Evolutionary conservation across 2,888 invertebrate genomes (phyloP), one percentile per base, ranked within the genome.

Genomic region (Phengaris alcon): DNA sequence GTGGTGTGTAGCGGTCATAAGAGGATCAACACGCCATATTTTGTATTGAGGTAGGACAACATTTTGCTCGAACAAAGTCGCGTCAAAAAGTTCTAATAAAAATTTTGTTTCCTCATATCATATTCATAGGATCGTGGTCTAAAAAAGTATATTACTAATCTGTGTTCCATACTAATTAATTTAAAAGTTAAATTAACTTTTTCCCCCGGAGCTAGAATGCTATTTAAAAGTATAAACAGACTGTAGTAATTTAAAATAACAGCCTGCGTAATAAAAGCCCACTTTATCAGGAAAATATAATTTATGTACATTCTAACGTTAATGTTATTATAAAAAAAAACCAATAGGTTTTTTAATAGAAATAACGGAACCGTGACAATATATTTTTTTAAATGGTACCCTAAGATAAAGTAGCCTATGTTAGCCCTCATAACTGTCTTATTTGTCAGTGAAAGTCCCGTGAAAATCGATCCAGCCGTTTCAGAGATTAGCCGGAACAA

Each of bases 211-310:
- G 64, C 64, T 64, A 44, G 35, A 6, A 35, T 64, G 64, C 35
- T 22, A 35, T 44, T 64, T 12, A 44, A 44, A 64, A 44, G 64
- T 12, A 35, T 64, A 64, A 64, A 64, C 64, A 64, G 64, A 9
- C 64, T 64, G 22, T 10, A 64, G 35, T 64, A 64, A 64, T 64
- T 64, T 64, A 64, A 64, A 64, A 64, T 64, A 64, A 64, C 64
- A 64, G 12, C 35, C 64, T 10, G 64, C 10, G 64, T 35, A 15
- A 64, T 44, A 35, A 64, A 64, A 22, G 12, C 12, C 35, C 12
- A 12, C 12, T 35, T 35, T 64, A 44, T 64, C 35, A 22, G 5
- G 59, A 44, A 12, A 64, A 13, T 64, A 6, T 64, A 64, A 57
- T 57, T 59, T 59, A 4, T 4, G 59, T 22, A 59, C 22, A 22